These are phyloP conservation scores for Prosapia bicincta DNA, from an alignment of 2,888 invertebrate genomes.

Conservation along the genomic window DNA sequence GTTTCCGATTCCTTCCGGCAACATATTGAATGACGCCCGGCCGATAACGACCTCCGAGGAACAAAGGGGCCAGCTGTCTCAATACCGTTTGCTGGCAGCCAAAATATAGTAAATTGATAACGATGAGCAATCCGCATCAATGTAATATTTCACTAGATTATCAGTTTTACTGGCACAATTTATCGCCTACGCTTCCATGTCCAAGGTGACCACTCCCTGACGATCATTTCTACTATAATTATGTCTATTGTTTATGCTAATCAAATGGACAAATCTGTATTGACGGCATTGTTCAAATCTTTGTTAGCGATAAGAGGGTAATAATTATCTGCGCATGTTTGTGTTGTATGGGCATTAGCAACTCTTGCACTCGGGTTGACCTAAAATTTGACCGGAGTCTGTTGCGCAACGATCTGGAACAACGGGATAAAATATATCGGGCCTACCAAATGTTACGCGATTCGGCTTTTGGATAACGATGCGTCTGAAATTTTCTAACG, in stretches of 20 bases:
- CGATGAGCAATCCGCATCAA: background rate
- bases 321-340: background rate
- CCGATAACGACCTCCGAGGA: too few relatives aligned
- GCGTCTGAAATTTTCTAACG: too few relatives aligned
- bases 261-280: constrained; percentile 22
- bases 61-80: too few relatives aligned
- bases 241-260: constrained; percentile 22
- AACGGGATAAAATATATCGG: too few relatives aligned
- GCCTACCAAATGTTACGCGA: too few relatives aligned
- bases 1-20: too few relatives aligned
- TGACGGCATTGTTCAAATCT: constrained; percentile 15
- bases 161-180: background rate
- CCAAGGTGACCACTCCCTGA: background rate
- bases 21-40: too few relatives aligned
- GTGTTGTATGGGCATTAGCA: too few relatives aligned
- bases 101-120: background rate
- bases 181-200: background rate
- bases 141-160: background rate
- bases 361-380: too few relatives aligned
- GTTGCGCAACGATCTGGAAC: background rate
- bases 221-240: constrained; percentile 13
- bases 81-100: background rate
- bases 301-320: constrained; percentile 5
- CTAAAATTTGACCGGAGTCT: background rate
- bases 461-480: too few relatives aligned